Conservation (phyloP, 2,113 vertebrate species). For the Stegastes partitus region DNA sequence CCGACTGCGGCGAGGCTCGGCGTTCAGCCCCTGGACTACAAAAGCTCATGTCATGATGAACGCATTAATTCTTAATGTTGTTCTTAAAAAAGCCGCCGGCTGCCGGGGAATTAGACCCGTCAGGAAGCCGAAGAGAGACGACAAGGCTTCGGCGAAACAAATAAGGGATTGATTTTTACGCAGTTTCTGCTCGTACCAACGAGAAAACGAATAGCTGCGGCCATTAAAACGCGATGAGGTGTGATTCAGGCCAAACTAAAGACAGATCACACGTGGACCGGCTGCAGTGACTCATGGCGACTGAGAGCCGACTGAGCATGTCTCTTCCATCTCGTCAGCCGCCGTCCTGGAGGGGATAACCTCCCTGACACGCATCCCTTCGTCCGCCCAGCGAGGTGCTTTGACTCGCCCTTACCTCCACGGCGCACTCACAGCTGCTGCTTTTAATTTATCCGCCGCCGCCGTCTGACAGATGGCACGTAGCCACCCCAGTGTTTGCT, state of each 20-base stretch:
- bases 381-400: conserved; percentile 36
- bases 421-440: conserved; percentile 56
- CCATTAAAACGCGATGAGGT: conserved; percentile 23
- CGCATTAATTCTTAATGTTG: conserved; percentile 36
- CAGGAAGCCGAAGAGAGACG: background rate
- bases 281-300: background rate
- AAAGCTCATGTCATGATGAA: conserved; percentile 9
- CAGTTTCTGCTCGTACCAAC: background rate
- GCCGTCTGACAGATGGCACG: conserved; percentile 70
- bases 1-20: background rate
- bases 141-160: background rate
- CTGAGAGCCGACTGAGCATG: background rate
- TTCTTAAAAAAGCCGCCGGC: conserved; percentile 18
- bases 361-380: conserved; percentile 39
- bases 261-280: background rate
- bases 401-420: conserved; percentile 57
- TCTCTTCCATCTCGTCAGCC: conserved; percentile 26
- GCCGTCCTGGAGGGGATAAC: conserved; percentile 47
- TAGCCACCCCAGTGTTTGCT: conserved; percentile 61
- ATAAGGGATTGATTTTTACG: background rate
- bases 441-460: conserved; percentile 67
- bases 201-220: conserved; percentile 8
- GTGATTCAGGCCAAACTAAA: conserved; percentile 9
- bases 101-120: conserved; percentile 26
- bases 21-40: conserved; percentile 23